Conservation (phyloP, 1,140 invertebrate species). For the Anadara kagoshimensis region DNA sequence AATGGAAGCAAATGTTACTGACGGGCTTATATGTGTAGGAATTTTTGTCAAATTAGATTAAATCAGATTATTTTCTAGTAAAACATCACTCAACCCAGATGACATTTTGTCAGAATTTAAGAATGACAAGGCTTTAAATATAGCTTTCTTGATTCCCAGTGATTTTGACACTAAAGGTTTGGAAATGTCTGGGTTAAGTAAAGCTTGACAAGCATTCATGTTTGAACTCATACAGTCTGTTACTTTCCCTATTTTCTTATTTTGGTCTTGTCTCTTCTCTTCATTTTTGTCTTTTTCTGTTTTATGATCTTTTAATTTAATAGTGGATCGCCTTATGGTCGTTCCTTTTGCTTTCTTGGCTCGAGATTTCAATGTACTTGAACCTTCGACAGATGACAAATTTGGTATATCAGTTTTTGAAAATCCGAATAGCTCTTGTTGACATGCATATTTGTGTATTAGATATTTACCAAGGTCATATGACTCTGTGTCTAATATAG, state of each 20-base stretch:
- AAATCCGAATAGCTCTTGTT: too few species aligned
- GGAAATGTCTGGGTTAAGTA: conserved; percentile 8
- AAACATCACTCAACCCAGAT: too few species aligned
- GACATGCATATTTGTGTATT: too few species aligned
- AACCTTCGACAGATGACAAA: conserved; percentile 6
- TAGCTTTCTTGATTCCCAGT: conserved; percentile 11
- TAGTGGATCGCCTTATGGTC: conserved; percentile 13
- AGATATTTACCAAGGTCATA: too few species aligned
- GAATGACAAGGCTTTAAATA: too few species aligned
- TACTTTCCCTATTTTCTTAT: too few species aligned
- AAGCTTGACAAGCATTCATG: conserved; percentile 19
- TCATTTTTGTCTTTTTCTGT: too few species aligned
- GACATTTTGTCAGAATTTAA: too few species aligned
- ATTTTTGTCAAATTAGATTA: not conserved
- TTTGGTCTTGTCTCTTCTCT: too few species aligned
- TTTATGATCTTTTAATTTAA: too few species aligned
- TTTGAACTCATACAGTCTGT: too few species aligned
- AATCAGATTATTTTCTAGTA: not conserved
- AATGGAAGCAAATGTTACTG: not conserved
- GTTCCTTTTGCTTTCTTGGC: conserved; percentile 22
- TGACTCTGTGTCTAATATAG: conserved; percentile 13
- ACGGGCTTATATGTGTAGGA: not conserved
- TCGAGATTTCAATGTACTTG: not conserved
- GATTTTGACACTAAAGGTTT: conserved; percentile 17
- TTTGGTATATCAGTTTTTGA: too few species aligned